A percentile compares a stretch with the other conserved stretches of the same genome.
Conservation (phyloP, 1,140 invertebrate genomes). For the Oedothorax gibbosus region DNA sequence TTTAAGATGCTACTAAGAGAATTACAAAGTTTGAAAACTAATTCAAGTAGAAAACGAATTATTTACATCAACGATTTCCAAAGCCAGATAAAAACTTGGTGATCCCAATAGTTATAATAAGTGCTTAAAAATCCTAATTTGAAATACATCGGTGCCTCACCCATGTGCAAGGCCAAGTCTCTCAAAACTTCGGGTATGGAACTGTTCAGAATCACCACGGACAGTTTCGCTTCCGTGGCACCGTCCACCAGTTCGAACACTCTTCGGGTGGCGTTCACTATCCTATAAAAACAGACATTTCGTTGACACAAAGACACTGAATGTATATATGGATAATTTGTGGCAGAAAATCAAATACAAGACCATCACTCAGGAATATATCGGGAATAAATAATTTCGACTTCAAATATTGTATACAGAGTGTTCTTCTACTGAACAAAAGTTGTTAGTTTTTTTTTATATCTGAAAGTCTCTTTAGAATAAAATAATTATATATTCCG, state of each 20-base stretch:
- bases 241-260: constrained; percentile 26
- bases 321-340: too few species aligned
- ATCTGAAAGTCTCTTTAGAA: too few species aligned
- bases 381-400: too few species aligned
- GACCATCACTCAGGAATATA: too few species aligned
- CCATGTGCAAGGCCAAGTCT: not conserved
- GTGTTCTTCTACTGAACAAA: too few species aligned
- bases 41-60: not conserved
- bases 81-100: too few species aligned
- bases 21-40: not conserved
- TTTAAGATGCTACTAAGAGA: too few species aligned
- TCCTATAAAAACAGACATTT: constrained; percentile 8
- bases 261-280: constrained; percentile 11
- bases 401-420: too few species aligned
- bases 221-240: constrained; percentile 5
- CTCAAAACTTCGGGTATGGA: constrained; percentile 26
- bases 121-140: not conserved
- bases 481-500: too few species aligned
- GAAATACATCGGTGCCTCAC: not conserved
- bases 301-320: too few species aligned
- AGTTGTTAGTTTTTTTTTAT: too few species aligned
- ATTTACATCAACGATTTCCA: not conserved
- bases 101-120: not conserved
- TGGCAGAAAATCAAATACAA: too few species aligned
- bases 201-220: constrained; percentile 3